Percentiles rank a stretch among this genome's conserved stretches.
Conservation (phyloP, 2,888 invertebrate genomes). For the Malacosoma neustria region DNA sequence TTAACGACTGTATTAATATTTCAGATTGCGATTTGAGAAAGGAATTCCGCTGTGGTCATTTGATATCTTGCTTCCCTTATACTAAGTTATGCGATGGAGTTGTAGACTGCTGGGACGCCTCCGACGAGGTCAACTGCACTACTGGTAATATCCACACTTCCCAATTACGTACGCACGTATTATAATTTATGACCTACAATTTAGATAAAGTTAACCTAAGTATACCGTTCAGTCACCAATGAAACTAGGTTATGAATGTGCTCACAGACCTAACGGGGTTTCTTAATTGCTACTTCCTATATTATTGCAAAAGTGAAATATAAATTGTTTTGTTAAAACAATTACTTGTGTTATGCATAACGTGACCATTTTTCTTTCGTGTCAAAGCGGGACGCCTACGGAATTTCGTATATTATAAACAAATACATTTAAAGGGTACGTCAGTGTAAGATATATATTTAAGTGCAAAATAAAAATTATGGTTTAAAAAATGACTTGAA, state of each 20-base stretch:
- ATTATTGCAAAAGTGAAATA: constrained; percentile 19
- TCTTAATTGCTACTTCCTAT: constrained; percentile 28
- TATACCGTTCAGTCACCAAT: constrained; percentile 37
- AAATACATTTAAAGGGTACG: too few relatives aligned
- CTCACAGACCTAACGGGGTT: constrained; percentile 46
- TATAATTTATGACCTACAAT: constrained; percentile 21
- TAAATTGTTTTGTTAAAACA: too few relatives aligned
- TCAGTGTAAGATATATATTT: too few relatives aligned
- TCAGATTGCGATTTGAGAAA: constrained; percentile 79
- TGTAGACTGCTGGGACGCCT: constrained; percentile 86
- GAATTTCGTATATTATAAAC: too few relatives aligned
- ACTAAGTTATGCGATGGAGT: constrained; percentile 81
- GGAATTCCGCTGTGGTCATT: constrained; percentile 83
- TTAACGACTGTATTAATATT: constrained; percentile 28
- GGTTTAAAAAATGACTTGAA: too few relatives aligned
- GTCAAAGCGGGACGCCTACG: too few relatives aligned
- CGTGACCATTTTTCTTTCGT: too few relatives aligned
- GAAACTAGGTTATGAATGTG: constrained; percentile 48
- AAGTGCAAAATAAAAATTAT: too few relatives aligned
- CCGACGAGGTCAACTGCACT: constrained; percentile 83
- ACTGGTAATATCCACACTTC: constrained; percentile 69
- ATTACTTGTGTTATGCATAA: too few relatives aligned
- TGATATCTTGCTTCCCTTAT: constrained; percentile 82
- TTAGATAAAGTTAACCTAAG: constrained; percentile 21
- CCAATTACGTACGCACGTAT: background rate